phyloP scores from a whole-genome alignment of 2,113 vertebrate species.

The Pao palembangensis region DNA sequence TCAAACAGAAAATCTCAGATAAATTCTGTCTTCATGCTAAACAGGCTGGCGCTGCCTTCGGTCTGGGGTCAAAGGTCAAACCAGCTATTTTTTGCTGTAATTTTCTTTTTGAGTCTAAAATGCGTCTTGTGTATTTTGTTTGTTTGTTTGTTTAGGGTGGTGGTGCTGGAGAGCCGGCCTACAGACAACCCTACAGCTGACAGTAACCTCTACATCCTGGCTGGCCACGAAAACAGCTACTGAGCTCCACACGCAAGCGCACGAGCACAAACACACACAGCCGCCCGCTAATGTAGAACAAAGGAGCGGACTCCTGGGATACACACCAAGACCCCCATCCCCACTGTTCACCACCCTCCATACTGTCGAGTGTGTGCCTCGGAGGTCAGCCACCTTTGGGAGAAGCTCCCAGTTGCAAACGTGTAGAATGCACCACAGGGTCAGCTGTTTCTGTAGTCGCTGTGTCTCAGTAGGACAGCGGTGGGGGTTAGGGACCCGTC shows the following conservation, averaged over 20 bases:
- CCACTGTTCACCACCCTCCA: constrained; percentile 12
- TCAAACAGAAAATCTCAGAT: constrained; percentile 11
- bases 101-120: neutral
- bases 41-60: neutral
- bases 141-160: constrained; percentile 79
- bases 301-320: neutral
- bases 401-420: constrained; percentile 16
- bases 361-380: constrained; percentile 4
- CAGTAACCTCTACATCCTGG: constrained; percentile 98
- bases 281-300: neutral
- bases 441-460: constrained; percentile 26
- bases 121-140: neutral
- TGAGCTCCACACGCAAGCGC: constrained; percentile 67
- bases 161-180: constrained; percentile 96
- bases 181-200: constrained; percentile 97
- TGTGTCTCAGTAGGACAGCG: constrained; percentile 19
- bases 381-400: constrained; percentile 13
- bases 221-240: constrained; percentile 99
- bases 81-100: neutral
- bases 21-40: constrained; percentile 1
- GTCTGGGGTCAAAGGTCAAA: too few relatives aligned
- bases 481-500: neutral
- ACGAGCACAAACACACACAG: neutral
- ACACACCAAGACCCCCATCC: constrained; percentile 1
- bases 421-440: constrained; percentile 12